Percentiles rank a stretch among this genome's conserved stretches.
These are phyloP conservation scores for Philereme transversata DNA, from an alignment of 2,888 invertebrate species.

Conservation along the genomic window DNA sequence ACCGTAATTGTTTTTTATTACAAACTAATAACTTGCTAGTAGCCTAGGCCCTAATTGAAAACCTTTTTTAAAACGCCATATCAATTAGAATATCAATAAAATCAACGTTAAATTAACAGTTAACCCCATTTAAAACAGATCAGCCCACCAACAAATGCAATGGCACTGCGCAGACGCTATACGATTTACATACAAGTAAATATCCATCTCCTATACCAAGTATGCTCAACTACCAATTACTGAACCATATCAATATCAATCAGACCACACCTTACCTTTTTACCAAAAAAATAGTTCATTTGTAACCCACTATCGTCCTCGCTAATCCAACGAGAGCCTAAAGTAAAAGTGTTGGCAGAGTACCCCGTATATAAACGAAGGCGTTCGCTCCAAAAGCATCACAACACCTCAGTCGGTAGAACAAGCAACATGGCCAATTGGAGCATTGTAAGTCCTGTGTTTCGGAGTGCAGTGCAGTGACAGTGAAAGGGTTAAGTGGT, in stretches of 20 bases:
- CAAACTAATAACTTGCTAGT: too few relatives aligned
- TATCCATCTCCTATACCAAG: background rate
- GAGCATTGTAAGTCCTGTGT: conserved; percentile 70
- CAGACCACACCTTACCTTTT: conserved; percentile 42
- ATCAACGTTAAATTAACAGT: too few relatives aligned
- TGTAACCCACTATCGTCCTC: conserved; percentile 71
- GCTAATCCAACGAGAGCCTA: conserved; percentile 54
- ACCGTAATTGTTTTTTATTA: too few relatives aligned
- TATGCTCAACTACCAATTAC: conserved; percentile 10
- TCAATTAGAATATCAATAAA: too few relatives aligned
- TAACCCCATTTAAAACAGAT: background rate
- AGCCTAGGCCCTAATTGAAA: too few relatives aligned
- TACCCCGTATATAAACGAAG: conserved; percentile 70
- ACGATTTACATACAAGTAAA: conserved; percentile 7
- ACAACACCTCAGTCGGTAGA: conserved; percentile 64
- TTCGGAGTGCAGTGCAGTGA: conserved; percentile 73
- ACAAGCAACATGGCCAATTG: conserved; percentile 75
- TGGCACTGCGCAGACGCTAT: background rate
- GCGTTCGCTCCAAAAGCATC: conserved; percentile 56
- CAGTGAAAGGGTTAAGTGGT: conserved; percentile 36
- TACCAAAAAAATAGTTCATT: conserved; percentile 62
- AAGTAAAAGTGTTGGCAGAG: conserved; percentile 79
- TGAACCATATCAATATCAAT: conserved; percentile 23
- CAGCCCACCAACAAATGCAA: background rate
- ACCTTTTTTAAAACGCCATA: too few relatives aligned